These are phyloP conservation scores for Plumapathes pennacea DNA, from an alignment of 92 coral and sea anemone species.

Conservation along the genomic window DNA sequence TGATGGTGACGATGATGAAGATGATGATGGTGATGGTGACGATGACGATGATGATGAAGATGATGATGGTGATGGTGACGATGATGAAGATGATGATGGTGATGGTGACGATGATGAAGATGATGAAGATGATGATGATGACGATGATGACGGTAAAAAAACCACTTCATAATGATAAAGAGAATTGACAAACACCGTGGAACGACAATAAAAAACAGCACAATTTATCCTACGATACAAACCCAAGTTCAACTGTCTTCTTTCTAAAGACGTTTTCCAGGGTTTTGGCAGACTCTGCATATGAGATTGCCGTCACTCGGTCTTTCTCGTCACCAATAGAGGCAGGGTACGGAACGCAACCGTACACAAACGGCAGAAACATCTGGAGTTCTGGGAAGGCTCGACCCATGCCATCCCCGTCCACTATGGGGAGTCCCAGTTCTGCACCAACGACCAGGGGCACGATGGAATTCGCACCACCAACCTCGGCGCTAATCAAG, in stretches of 20 bases:
- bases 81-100: too few relatives aligned
- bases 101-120: too few relatives aligned
- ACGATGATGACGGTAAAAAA: too few relatives aligned
- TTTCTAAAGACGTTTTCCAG: constrained; percentile 74
- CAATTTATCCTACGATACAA: constrained; percentile 3
- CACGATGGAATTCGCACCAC: constrained; percentile 86
- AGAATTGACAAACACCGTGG: background rate
- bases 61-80: too few relatives aligned
- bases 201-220: background rate
- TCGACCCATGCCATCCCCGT: constrained; percentile 99
- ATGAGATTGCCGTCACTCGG: constrained; percentile 37
- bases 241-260: constrained; percentile 77
- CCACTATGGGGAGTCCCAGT: constrained; percentile 86
- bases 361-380: constrained; percentile 80
- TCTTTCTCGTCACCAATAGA: constrained; percentile 71
- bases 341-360: constrained; percentile 68
- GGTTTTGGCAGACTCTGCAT: constrained; percentile 59
- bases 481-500: constrained; percentile 71
- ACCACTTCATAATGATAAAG: too few relatives aligned
- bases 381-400: constrained; percentile 96
- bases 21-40: too few relatives aligned
- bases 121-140: too few relatives aligned
- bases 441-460: constrained; percentile 80
- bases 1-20: too few relatives aligned
- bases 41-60: too few relatives aligned